phyloP scores from a whole-genome alignment of 2,888 invertebrate genomes.

The Orthosia gracilis region DNA sequence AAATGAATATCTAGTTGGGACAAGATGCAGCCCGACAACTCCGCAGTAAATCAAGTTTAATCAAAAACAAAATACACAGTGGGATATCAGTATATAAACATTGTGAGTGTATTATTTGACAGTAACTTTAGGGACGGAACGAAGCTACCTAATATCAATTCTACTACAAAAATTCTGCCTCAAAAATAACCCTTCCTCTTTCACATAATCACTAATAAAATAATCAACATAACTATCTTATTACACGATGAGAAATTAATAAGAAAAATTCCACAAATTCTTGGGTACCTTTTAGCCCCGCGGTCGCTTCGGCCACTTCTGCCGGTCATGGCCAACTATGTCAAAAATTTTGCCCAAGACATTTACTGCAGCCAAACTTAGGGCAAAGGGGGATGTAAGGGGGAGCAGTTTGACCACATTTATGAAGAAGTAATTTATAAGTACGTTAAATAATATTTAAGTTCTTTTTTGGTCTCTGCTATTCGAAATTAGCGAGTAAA shows the following conservation, averaged over 20 bases:
- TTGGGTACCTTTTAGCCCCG: conserved; percentile 5
- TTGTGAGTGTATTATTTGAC: not conserved
- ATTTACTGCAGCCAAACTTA: conserved; percentile 56
- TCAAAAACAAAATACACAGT: too few relatives aligned
- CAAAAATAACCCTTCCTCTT: not conserved
- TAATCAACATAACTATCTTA: conserved; percentile 34
- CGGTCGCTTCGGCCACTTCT: conserved; percentile 43
- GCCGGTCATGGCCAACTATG: conserved; percentile 60
- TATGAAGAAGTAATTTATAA: conserved; percentile 47
- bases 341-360: conserved; percentile 72
- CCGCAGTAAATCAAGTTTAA: too few relatives aligned
- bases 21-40: too few relatives aligned
- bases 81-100: too few relatives aligned
- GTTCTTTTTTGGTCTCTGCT: not conserved
- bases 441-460: not conserved
- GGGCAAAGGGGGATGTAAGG: not conserved
- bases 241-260: conserved; percentile 56
- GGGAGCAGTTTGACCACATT: conserved; percentile 22
- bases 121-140: not conserved
- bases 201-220: conserved; percentile 1
- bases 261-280: conserved; percentile 59
- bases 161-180: not conserved
- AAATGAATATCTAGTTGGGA: too few relatives aligned
- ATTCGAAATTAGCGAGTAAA: too few relatives aligned
- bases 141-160: not conserved